Conservation (phyloP, 2,888 invertebrate species). For the Caenorhabditis sp. region DNA sequence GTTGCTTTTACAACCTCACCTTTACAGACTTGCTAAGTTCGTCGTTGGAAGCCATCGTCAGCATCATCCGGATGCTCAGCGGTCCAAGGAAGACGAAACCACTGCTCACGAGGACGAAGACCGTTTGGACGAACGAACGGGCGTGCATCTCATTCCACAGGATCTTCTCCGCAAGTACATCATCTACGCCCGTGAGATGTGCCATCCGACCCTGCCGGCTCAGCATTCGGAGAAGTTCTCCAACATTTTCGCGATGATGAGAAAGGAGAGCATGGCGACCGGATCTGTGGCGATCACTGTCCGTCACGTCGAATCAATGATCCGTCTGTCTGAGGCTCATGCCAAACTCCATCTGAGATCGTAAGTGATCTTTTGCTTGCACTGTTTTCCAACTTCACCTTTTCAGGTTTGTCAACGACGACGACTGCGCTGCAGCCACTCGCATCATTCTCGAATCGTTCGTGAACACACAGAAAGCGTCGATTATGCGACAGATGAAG, state of each 20-base stretch:
- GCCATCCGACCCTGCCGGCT: conserved; percentile 91
- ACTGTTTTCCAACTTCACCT: no score
- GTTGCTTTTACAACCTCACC: not conserved
- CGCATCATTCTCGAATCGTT: conserved; percentile 97
- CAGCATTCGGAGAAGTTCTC: conserved; percentile 98
- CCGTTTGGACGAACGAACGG: conserved; percentile 54
- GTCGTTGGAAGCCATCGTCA: conserved; percentile 95
- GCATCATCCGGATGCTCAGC: conserved; percentile 88
- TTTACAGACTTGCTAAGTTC: conserved; percentile 85
- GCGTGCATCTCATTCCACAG: conserved; percentile 85
- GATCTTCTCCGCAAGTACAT: conserved; percentile 96
- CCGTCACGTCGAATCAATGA: conserved; percentile 96
- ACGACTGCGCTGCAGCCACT: conserved; percentile 97
- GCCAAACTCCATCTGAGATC: conserved; percentile 93
- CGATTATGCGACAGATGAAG: conserved; percentile 95
- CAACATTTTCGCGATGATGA: conserved; percentile 94
- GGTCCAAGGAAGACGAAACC: conserved; percentile 35
- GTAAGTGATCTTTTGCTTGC: no score
- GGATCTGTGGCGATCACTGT: conserved; percentile 98
- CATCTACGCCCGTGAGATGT: conserved; percentile 93
- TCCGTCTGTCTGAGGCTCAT: conserved; percentile 96
- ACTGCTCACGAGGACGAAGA: conserved; percentile 44
- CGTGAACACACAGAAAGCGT: conserved; percentile 98
- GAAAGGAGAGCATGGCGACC: conserved; percentile 94
- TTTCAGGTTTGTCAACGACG: conserved; percentile 86